phyloP scores from a whole-genome alignment of 1,140 invertebrate genomes.

The Eurosta solidaginis region DNA sequence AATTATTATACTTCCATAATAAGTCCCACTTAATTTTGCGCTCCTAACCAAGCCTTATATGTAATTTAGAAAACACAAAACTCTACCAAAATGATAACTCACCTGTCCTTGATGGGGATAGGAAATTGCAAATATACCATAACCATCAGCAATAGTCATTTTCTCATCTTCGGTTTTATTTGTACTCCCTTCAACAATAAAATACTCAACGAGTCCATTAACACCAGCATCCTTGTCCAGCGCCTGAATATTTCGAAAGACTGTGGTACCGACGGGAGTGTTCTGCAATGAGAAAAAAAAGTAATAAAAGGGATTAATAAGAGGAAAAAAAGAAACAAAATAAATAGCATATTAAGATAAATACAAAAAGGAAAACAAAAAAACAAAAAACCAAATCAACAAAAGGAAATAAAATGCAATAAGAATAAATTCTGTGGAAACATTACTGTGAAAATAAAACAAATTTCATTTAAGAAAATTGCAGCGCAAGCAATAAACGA shows the following conservation, averaged over 20 bases:
- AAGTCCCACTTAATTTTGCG: background rate
- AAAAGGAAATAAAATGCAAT: background rate
- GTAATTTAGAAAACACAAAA: background rate
- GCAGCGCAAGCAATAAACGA: background rate
- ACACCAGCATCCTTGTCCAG: constrained; percentile 84
- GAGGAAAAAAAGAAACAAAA: background rate
- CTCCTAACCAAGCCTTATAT: background rate
- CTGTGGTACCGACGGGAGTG: constrained; percentile 83
- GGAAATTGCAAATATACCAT: constrained; percentile 81
- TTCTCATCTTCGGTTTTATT: constrained; percentile 66
- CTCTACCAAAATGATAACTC: constrained; percentile 21
- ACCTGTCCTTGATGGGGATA: constrained; percentile 84
- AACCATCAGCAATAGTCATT: constrained; percentile 76
- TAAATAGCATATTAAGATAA: background rate
- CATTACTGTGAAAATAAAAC: background rate
- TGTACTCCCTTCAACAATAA: constrained; percentile 67
- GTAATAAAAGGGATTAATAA: background rate
- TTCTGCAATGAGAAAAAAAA: constrained; percentile 65
- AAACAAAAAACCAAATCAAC: background rate
- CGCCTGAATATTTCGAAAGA: constrained; percentile 83
- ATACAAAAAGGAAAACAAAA: background rate
- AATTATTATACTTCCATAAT: background rate
- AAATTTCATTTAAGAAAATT: constrained; percentile 8
- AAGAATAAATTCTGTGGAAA: background rate
- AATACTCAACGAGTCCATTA: constrained; percentile 85